A percentile compares a stretch with the other conserved stretches of the same genome.
These are phyloP conservation scores for Clinocottus analis DNA, from an alignment of 2,113 vertebrate genomes.

Conservation along the genomic window DNA sequence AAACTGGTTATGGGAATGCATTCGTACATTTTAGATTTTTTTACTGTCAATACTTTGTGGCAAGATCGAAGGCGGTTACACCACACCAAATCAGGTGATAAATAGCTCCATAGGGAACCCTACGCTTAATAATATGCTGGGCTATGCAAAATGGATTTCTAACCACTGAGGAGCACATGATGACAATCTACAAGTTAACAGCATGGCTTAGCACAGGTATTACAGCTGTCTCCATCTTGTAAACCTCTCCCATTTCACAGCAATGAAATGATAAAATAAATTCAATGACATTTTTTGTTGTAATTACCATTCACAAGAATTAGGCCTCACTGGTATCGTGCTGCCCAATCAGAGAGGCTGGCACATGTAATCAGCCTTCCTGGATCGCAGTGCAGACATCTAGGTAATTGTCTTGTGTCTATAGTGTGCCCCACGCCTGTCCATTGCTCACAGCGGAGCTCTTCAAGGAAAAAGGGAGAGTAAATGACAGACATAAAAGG, in stretches of 20 bases:
- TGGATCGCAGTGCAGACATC: slow-evolving; percentile 49
- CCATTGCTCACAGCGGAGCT: slow-evolving; percentile 46
- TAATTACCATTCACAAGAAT: slow-evolving; percentile 48
- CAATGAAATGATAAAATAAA: slow-evolving; percentile 31
- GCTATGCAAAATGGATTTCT: not conserved
- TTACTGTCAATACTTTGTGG: not conserved
- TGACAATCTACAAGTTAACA: not conserved
- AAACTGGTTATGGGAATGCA: not conserved
- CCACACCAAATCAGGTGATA: not conserved
- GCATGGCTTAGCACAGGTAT: not conserved
- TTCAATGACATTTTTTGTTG: slow-evolving; percentile 15
- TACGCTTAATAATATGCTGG: not conserved
- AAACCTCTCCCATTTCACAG: slow-evolving; percentile 26
- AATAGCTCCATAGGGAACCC: not conserved
- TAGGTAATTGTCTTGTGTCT: slow-evolving; percentile 60
- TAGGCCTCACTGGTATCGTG: slow-evolving; percentile 37
- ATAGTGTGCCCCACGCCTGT: slow-evolving; percentile 35
- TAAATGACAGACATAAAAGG: slow-evolving; percentile 51
- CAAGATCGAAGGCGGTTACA: not conserved
- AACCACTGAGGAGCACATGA: not conserved
- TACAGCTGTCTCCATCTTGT: not conserved
- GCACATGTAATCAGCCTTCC: slow-evolving; percentile 36
- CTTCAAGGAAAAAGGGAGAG: slow-evolving; percentile 53
- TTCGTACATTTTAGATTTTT: not conserved
- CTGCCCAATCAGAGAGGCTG: slow-evolving; percentile 42